A percentile compares a stretch with the other conserved stretches of the same genome.
Evolutionary conservation across 2,113 vertebrate genomes (phyloP).

Genomic region (Ictidomys tridecemlineatus): DNA sequence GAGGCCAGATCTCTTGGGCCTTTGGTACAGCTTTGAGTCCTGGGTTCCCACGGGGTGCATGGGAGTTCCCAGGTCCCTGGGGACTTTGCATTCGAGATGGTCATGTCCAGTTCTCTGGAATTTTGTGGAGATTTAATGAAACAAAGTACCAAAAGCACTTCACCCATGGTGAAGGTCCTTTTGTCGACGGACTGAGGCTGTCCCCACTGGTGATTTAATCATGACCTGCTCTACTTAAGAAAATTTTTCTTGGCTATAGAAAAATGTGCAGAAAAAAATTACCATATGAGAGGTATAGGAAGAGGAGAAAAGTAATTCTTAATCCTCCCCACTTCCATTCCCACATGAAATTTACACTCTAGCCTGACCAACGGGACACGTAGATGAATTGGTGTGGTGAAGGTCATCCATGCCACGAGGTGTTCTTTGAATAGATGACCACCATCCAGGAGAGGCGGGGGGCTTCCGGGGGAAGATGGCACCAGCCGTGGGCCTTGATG

Average conservation of each 20-base stretch:
- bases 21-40: not conserved
- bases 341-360: not conserved
- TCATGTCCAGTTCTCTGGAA: not conserved
- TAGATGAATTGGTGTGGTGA: not conserved
- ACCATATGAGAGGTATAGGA: not conserved
- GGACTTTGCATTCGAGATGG: not conserved
- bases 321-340: not conserved
- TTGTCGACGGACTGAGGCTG: not conserved
- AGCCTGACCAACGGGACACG: not conserved
- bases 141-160: not conserved
- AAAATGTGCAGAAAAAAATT: not conserved
- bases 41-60: not conserved
- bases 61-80: not conserved
- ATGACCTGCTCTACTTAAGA: not conserved
- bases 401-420: not conserved
- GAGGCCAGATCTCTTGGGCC: not conserved
- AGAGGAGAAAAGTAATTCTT: not conserved
- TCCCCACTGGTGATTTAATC: not conserved
- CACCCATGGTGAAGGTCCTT: fast-evolving
- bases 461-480: not conserved
- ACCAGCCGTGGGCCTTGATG: not conserved
- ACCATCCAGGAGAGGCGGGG: not conserved
- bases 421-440: not conserved
- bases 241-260: not conserved
- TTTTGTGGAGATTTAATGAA: not conserved